Evolutionary conservation across 2,113 vertebrate species (phyloP), one percentile per base, ranked within the genome.

Genomic region (Thunnus thynnus): DNA sequence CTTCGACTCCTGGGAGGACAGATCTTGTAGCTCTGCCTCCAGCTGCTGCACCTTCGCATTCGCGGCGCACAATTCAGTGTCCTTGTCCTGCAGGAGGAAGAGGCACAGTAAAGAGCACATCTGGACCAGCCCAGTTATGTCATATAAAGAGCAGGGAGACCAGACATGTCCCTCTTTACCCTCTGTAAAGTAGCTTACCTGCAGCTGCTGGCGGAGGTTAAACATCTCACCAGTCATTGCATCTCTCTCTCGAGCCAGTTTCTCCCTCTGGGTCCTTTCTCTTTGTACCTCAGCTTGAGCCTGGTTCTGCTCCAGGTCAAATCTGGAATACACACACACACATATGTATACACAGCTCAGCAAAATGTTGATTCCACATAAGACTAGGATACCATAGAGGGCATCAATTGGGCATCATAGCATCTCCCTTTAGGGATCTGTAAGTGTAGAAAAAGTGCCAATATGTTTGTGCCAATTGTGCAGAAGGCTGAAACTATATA

Each of bases 1-100:
- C 91, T 99, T 99, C 0, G 97, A 97, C 94, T 99, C 98, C 93
- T 99, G 97, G 77, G 96, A 98, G 80, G 98, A 96, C 69, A 99
- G 93, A 91, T 99, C 98, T 87, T 97, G 96, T 16, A 99, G 93
- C 92, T 99, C 98, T 0, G 95, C 96, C 88, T 99, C 98, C 93
- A 99, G 94, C 1, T 96, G 95, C 72, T 99, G 96, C 0, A 94
- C 88, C 89, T 98, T 99, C 90, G 97, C 94, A 0, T 94, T 96
- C 60, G 95, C 88, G 3, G 94, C 88, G 0, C 88, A 84, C 4
- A 99, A 93, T 83, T 98, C 97, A 0, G 91, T 88, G 84, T 99
- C 98, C 88, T 97, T 99, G 84, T 93, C 91, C 86, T 91, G 47
- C 44, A 76, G 81, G 48, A 0, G 18, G 64, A 47, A 77, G 61